Evolutionary conservation across 1,140 invertebrate species (phyloP).

Genomic region (Leptopilina boulardi): DNA sequence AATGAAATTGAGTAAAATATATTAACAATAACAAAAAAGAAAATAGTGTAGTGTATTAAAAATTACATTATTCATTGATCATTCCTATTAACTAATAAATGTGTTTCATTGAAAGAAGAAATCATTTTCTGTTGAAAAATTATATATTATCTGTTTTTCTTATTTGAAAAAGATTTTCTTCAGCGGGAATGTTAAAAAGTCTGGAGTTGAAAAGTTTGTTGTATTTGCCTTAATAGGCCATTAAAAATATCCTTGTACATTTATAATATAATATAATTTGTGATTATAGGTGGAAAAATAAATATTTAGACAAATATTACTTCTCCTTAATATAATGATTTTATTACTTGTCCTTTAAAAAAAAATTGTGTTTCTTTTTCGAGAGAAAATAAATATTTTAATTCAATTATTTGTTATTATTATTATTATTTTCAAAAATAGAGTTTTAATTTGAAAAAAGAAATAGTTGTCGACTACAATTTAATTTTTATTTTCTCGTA

Average conservation of each 20-base stretch:
- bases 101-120: neutral
- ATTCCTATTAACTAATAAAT: constrained; percentile 16
- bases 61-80: constrained; percentile 13
- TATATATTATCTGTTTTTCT: neutral
- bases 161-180: neutral
- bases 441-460: too few species aligned
- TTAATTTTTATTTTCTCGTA: too few species aligned
- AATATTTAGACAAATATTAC: constrained; percentile 32
- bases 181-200: neutral
- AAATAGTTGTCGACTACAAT: too few species aligned
- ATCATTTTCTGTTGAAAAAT: too few species aligned
- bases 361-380: too few species aligned
- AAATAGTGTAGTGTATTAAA: neutral
- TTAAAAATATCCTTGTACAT: constrained; percentile 5
- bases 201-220: neutral
- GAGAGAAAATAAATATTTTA: too few species aligned
- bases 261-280: constrained; percentile 19
- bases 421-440: too few species aligned
- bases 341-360: too few species aligned
- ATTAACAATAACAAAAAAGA: neutral
- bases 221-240: constrained; percentile 7
- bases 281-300: constrained; percentile 1
- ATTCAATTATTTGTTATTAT: too few species aligned
- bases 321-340: constrained; percentile 19
- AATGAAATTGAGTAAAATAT: neutral